Evolutionary conservation across 2,888 invertebrate species (phyloP), one percentile per base, ranked within the genome.

Genomic region (Halictus quadricinctus): DNA sequence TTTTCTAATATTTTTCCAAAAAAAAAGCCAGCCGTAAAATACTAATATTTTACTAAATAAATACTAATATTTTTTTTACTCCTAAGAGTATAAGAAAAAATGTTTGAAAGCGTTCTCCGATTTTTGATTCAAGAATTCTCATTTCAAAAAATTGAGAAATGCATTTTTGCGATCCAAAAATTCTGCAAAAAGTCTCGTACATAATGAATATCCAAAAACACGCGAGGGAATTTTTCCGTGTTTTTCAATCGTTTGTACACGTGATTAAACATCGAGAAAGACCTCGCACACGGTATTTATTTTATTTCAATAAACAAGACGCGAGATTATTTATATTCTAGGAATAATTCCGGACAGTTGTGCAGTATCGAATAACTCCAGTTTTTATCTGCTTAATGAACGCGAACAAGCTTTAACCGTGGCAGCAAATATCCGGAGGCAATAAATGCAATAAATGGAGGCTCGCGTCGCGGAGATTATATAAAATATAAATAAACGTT

Each of bases 331-430:
- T 15, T 64, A 29, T 15, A 64, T 64, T 64, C 29, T 29, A 7
- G 25, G 29, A 64, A 64, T 29, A 64, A 64, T 29, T 54, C 54
- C 64, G 29, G 7, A 6, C 29, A 29, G 29, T 29, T 29, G 15
- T 2, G 15, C 25, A 15, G 15, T 15, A 29, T 13, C 7, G 6
- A 29, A 29, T 64, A 64, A 64, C 29, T 64, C 7, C 2, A n/a
- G 64, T 64, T 64, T 64, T 64, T 64, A 15, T 64, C 25, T 25
- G n/a, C 25, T 64, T 64, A 64, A 64, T 12, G 60, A 64, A 64
- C 60, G 15, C 13, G 25, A 25, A 29, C 15, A 64, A 25, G 60
- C 25, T 64, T 29, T 25, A 13, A 25, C 64, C 15, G 64, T 29
- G 25, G 64, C 15, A 15, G n/a, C 15, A 25, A 64, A 64, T 64